Conservation (phyloP, 2,888 invertebrate genomes). For the Xanthia togata region DNA sequence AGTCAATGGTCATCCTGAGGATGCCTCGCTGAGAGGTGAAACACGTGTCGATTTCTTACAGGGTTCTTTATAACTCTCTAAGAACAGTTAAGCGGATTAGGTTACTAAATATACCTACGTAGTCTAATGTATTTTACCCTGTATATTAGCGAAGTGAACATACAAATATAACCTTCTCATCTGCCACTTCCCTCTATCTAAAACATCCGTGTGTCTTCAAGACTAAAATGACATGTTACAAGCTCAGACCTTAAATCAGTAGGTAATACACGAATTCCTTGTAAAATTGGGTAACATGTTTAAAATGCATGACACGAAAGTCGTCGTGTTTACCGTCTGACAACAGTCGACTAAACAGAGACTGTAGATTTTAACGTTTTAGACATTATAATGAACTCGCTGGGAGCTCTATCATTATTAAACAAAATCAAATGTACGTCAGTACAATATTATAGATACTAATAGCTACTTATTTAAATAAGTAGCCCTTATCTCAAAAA, state of each 20-base stretch:
- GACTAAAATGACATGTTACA: constrained; percentile 19
- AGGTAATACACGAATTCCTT: constrained; percentile 48
- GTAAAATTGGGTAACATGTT: constrained; percentile 68
- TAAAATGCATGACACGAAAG: constrained; percentile 67
- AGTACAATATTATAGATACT: too few relatives aligned
- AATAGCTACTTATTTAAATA: too few relatives aligned
- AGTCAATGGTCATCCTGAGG: too few relatives aligned
- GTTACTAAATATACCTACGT: too few relatives aligned
- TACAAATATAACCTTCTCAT: background rate
- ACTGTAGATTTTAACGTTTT: constrained; percentile 33
- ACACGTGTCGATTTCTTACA: too few relatives aligned
- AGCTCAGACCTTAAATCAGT: constrained; percentile 41
- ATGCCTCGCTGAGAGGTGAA: too few relatives aligned
- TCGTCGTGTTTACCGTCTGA: constrained; percentile 56
- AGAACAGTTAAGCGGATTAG: too few relatives aligned
- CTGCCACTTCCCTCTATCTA: constrained; percentile 12
- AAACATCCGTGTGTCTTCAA: constrained; percentile 11
- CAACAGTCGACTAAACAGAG: constrained; percentile 40
- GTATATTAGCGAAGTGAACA: background rate
- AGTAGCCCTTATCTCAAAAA: too few relatives aligned
- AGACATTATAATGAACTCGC: constrained; percentile 11
- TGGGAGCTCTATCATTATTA: background rate
- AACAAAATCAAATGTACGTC: too few relatives aligned
- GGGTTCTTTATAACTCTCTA: too few relatives aligned
- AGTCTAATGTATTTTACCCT: too few relatives aligned